Percentiles rank a stretch among this genome's conserved stretches.
These are phyloP conservation scores for Oenanthe melanoleuca DNA, from an alignment of 2,113 vertebrate genomes.

Conservation along the genomic window DNA sequence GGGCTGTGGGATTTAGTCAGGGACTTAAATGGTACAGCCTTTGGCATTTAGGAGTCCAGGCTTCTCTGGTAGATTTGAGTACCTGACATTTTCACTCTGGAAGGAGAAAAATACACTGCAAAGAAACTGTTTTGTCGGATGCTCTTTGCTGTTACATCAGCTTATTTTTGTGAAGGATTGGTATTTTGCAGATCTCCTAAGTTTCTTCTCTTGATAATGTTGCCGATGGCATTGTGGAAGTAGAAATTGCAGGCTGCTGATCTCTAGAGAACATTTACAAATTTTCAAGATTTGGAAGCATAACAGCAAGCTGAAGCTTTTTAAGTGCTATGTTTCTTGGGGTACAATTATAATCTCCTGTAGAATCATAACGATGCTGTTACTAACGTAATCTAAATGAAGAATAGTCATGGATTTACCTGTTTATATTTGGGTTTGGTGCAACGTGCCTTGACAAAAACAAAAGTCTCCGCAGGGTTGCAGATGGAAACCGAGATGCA, in stretches of 20 bases:
- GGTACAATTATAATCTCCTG: background rate
- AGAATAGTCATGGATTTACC: background rate
- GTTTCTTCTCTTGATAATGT: background rate
- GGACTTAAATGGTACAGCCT: background rate
- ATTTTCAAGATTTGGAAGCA: background rate
- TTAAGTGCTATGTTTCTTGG: background rate
- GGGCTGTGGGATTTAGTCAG: background rate
- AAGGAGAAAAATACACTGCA: background rate
- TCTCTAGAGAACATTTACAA: background rate
- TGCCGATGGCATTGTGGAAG: background rate
- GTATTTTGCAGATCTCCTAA: background rate
- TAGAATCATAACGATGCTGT: background rate
- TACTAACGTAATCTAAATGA: background rate
- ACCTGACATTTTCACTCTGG: background rate
- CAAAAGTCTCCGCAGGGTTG: background rate
- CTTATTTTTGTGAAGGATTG: background rate
- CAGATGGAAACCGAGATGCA: background rate
- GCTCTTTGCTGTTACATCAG: background rate
- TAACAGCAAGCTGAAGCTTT: background rate
- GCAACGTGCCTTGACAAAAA: background rate
- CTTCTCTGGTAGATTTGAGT: background rate
- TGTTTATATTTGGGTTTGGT: background rate
- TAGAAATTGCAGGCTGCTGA: background rate
- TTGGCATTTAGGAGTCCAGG: background rate
- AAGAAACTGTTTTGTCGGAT: background rate